phyloP scores from a whole-genome alignment of 2,797 vertebrate genomes.

The Gallinago solitaria region DNA sequence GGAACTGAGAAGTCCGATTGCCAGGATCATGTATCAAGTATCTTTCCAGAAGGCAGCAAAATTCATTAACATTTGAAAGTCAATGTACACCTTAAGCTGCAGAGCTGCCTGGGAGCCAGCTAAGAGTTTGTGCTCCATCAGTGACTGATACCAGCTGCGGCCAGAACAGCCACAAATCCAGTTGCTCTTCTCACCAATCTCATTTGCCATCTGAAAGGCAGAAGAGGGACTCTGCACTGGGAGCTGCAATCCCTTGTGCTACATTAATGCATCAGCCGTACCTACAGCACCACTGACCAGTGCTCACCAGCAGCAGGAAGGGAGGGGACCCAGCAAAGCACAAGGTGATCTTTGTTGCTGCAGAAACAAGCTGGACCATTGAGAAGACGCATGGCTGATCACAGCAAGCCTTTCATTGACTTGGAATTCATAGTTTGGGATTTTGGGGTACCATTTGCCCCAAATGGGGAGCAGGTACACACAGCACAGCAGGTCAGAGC shows the following conservation, averaged over 20 bases:
- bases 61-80: background rate
- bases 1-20: background rate
- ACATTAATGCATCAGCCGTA: rapidly evolving
- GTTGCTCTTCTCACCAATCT: background rate
- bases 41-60: background rate
- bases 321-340: background rate
- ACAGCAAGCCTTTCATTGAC: background rate
- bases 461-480: background rate
- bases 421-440: background rate
- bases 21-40: background rate
- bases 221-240: background rate
- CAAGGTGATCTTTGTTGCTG: background rate
- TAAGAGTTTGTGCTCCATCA: background rate
- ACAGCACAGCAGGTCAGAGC: background rate
- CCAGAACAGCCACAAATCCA: background rate
- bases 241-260: background rate
- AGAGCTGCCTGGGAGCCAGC: background rate
- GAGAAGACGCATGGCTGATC: background rate
- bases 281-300: rapidly evolving
- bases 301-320: background rate
- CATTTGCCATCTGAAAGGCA: background rate
- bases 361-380: background rate
- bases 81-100: background rate
- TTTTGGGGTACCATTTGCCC: background rate
- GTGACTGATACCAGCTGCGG: background rate